A percentile compares a stretch with the other conserved stretches of the same genome.
Evolutionary conservation across 2,888 invertebrate species (phyloP).

Genomic region (Eupithecia insigniata): DNA sequence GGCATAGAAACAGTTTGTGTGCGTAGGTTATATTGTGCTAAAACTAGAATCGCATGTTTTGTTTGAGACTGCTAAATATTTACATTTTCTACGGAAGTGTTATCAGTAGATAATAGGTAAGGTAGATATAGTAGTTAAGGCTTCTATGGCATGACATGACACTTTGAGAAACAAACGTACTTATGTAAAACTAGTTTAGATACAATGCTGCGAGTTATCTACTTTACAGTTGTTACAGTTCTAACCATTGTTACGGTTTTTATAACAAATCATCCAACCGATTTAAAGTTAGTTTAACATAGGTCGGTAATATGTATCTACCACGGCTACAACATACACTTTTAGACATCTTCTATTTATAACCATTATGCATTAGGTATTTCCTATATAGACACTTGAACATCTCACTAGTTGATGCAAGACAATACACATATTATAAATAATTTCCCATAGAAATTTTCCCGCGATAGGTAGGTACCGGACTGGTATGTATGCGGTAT

Average conservation of each 20-base stretch:
- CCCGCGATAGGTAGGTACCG: background rate
- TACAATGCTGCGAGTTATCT: slow-evolving; percentile 5
- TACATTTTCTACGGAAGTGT: slow-evolving; percentile 12
- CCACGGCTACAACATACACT: background rate
- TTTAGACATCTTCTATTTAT: background rate
- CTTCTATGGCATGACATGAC: slow-evolving; percentile 9
- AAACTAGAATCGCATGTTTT: slow-evolving; percentile 11
- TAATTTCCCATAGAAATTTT: slow-evolving; percentile 1
- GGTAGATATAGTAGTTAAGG: no score
- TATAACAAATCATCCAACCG: slow-evolving; percentile 5
- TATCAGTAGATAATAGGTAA: slow-evolving; percentile 3
- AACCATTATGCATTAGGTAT: background rate
- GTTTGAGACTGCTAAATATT: slow-evolving; percentile 19
- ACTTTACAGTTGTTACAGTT: slow-evolving; percentile 5
- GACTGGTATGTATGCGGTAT: background rate
- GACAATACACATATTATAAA: background rate
- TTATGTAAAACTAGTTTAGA: background rate
- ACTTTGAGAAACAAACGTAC: slow-evolving; percentile 20
- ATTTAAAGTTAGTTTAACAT: background rate
- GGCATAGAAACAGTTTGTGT: slow-evolving; percentile 25
- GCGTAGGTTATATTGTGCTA: background rate
- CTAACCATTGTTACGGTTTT: slow-evolving; percentile 24
- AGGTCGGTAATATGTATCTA: background rate
- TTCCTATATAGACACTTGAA: background rate
- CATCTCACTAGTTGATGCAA: background rate